Base-by-base conservation (phyloP, 2,113 vertebrate genomes). In the Scolopax mira region DNA sequence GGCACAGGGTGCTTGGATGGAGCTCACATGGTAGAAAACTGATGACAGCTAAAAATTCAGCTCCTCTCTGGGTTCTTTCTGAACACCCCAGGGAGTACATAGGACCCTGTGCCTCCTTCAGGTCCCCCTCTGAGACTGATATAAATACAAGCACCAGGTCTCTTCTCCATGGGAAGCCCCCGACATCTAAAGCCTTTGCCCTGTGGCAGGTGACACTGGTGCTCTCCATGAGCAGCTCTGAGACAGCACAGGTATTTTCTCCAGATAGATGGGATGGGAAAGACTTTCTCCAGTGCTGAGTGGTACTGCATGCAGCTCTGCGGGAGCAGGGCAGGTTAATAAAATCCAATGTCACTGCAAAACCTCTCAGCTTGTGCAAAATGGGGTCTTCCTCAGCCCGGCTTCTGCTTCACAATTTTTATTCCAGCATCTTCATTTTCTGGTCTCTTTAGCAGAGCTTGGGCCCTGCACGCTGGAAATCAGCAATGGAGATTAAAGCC, bases 311-410 rank as follows among this genome's bases (percentile, higher is more conserved):
- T 1, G 1, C 1, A 33, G 79, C 70, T 72, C 27, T 7, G 48
- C 61, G 39, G 52, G 52, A 28, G 7, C 44, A 41, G 77, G 28
- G 24, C 64, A 60, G 80, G 19, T 7, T 77, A 12, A 13, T 23
- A 33, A 57, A 51, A 37, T 14, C 51, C 15, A 4, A 15, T 5
- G 62, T 3, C 14, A 10, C 71, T 52, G 58, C 41, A 25, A 65
- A 13, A 24, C 35, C 27, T 28, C 33, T 81, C 9, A 41, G 54
- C n/a, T 28, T n/a, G 39, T 60, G 48, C 24, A 52, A 22, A 13
- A 65, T 3, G 9, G 18, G 58, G 2, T 84, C 48, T 22, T 39
- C 42, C 35, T 71, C 70, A 66, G 48, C 37, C 22, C 0, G 0
- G 41, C 21, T 89, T 19, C 66, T 28, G 28, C 69, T 10, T 24